Base-by-base conservation (phyloP, 2,888 invertebrate species). In the Branchellion lobata region DNA sequence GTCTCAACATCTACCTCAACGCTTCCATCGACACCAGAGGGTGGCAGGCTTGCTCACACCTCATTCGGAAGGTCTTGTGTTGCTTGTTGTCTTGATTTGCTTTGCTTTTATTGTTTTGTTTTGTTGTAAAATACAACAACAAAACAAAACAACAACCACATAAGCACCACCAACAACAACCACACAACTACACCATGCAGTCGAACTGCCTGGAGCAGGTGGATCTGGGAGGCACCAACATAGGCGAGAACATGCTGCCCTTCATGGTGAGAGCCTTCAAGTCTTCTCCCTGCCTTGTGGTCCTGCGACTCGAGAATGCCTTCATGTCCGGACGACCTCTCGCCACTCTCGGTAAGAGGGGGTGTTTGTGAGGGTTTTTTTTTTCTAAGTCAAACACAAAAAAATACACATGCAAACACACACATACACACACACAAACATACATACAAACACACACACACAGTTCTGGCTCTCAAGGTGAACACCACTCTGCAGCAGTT, bases 31-130 rank as follows among this genome's bases (percentile, higher is more conserved):
- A 92, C 79, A 89, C 91, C 71, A 89, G 93, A 65, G 94, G 94
- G 14, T 95, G 94, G 94, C 92, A 92, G 85, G 92, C 93, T 0
- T 93, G 93, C 83, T 91, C 92, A 47, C 90, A 92, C 83, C 92
- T 93, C 90, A 90, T 93, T 82, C 92, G 92, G 86, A 92, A 92
- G 90, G 93, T 93, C 8, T 11, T 14, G 5, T 11, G 11, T 68
- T 75, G 5, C 24, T 31, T 5, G 79, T 79, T 31, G 29, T n/a
- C 5, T 18, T 24, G 34, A 21, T 71, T 40, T 31, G 68, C 69
- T 71, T 14, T 33, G 72, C 18, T 80, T 33, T 31, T n/a, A n/a
- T n/a, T 18, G 36, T n/a, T 33, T 79, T 21, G 29, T 21, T 78
- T n/a, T n/a, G n/a, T n/a, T n/a, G n/a, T n/a, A n/a, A n/a, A n/a